Evolutionary conservation across 1,140 invertebrate species (phyloP).

Genomic region (Lineus longissimus): DNA sequence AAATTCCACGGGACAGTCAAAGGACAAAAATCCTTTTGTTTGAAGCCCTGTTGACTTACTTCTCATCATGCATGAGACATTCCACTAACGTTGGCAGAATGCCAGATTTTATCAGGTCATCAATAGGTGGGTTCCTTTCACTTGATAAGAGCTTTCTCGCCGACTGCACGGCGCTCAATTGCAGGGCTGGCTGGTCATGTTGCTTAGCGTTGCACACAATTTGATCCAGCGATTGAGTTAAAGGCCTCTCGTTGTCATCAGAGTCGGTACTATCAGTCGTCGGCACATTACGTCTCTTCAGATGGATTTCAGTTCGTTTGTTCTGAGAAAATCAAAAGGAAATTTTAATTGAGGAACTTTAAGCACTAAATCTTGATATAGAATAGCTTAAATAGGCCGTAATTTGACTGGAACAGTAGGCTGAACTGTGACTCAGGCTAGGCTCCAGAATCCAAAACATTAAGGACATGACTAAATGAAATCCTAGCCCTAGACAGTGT

Average conservation of each 20-base stretch:
- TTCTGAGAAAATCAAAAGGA: constrained; percentile 57
- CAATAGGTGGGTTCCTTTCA: constrained; percentile 97
- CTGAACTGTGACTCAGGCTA: background rate
- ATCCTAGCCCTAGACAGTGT: background rate
- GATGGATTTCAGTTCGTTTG: constrained; percentile 92
- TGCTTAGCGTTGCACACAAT: constrained; percentile 48
- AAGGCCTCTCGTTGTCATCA: constrained; percentile 48
- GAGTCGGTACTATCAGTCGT: constrained; percentile 48
- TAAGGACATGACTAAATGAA: background rate
- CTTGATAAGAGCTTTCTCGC: constrained; percentile 89
- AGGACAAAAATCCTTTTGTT: too few species aligned
- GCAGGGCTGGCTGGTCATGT: constrained; percentile 44
- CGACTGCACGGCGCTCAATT: constrained; percentile 51
- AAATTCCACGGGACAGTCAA: too few species aligned
- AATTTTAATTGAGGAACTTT: background rate
- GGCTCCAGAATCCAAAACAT: background rate
- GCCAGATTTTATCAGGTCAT: constrained; percentile 88
- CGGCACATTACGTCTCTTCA: constrained; percentile 89
- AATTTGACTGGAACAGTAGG: background rate
- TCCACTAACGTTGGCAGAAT: constrained; percentile 93
- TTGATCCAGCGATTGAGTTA: constrained; percentile 43
- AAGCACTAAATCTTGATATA: background rate
- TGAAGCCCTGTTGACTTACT: too few species aligned
- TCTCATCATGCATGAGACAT: constrained; percentile 77
- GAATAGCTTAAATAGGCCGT: background rate